Evolutionary conservation across 2,797 vertebrate species (phyloP), one percentile per base, ranked within the genome.

Genomic region (Acanthornis magna): DNA sequence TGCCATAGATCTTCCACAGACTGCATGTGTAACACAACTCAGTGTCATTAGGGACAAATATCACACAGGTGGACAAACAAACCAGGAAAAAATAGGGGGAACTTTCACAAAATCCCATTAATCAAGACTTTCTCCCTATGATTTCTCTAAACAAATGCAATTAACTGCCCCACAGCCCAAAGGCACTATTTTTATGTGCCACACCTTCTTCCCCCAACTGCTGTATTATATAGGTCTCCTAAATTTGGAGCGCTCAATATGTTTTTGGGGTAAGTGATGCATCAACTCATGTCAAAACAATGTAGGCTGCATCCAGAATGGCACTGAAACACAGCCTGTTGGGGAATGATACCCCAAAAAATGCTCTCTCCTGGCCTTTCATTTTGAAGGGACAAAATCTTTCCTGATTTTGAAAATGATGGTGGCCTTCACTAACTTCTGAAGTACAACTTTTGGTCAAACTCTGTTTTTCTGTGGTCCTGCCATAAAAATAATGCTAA

Each of bases 171-270:
- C 47, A 13, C 4, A 45, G 73, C 30, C 34, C 51, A 75, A 85
- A 91, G 40, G 63, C 71, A 54, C 36, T 89, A 27, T 78, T 70
- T 92, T 80, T 85, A 66, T 3, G 5, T 26, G 40, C 79, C 7
- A 5, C 38, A 54, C 43, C 86, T 65, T 77, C 90, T 71, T 73
- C 20, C 61, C 50, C 42, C 50, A 71, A 13, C 51, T 18, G 26
- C 62, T 75, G 3, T n/a, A 54, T 78, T 95, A 91, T 62, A 70
- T 40, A 92, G 87, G 62, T 84, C 85, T 95, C 86, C 88, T 73
- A 93, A 96, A 93, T 95, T 23, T 70, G 85, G 72, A 73, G 79
- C 18, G 62, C 79, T 95, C 43, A 20, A 91, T 81, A 76, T 19
- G 11, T 47, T 94, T 92, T 83, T 63, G 80, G 79, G 85, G 50